These are phyloP conservation scores for Sebastes steindachneri DNA, from an alignment of 2,797 vertebrate species.

Conservation along the genomic window DNA sequence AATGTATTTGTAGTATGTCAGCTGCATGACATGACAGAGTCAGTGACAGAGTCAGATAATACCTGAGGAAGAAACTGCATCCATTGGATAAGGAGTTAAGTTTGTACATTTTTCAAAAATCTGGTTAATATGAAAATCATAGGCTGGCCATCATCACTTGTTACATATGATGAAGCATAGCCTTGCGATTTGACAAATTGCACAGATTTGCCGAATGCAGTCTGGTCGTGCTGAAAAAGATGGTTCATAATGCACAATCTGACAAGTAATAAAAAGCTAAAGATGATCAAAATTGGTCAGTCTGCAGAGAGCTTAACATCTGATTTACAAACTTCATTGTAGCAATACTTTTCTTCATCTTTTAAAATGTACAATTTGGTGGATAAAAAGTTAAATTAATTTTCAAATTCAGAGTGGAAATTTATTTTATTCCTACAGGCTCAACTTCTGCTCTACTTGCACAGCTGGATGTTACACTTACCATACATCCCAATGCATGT, in stretches of 20 bases:
- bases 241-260: background rate
- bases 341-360: conserved; percentile 10
- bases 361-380: conserved; percentile 42
- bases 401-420: conserved; percentile 27
- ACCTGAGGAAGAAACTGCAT: background rate
- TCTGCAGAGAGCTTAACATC: conserved; percentile 32
- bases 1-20: background rate
- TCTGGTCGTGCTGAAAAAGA: conserved; percentile 9
- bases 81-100: background rate
- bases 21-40: background rate
- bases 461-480: conserved; percentile 41
- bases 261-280: conserved; percentile 14
- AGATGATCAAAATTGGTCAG: conserved; percentile 50
- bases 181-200: conserved; percentile 3
- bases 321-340: background rate
- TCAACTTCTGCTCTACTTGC: conserved; percentile 31
- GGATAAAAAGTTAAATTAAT: background rate
- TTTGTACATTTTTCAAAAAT: background rate
- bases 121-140: background rate
- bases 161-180: background rate
- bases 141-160: background rate
- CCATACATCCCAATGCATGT: conserved; percentile 32
- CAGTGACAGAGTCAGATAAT: background rate
- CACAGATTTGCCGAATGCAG: conserved; percentile 13
- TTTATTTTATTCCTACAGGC: conserved; percentile 4